phyloP scores from a whole-genome alignment of 92 coral and sea anemone species.

The Actinostola sp. region DNA sequence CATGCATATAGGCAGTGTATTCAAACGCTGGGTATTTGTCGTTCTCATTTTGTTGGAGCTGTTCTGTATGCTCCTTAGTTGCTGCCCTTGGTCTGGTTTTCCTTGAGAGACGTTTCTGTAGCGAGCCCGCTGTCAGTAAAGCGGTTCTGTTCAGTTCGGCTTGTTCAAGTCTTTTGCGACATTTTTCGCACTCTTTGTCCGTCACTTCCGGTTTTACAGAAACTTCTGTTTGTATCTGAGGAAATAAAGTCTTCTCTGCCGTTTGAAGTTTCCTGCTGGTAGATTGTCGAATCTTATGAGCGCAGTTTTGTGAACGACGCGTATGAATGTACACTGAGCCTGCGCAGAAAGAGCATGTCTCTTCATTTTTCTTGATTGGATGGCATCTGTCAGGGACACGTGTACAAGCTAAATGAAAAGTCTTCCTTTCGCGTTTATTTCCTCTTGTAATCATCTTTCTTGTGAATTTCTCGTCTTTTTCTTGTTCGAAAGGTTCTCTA shows the following conservation, averaged over 20 bases:
- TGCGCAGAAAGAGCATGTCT: conserved; percentile 32
- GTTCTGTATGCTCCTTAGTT: conserved; percentile 2
- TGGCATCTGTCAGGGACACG: conserved; percentile 3
- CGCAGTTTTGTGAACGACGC: conserved; percentile 1
- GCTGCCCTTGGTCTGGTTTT: conserved; percentile 15
- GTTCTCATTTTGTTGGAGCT: neutral
- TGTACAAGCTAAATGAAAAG: conserved; percentile 47
- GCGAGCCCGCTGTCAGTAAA: conserved; percentile 1
- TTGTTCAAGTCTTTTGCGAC: conserved; percentile 28
- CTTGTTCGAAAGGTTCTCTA: conserved; percentile 7
- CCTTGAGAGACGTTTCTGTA: neutral
- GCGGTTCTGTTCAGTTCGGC: conserved; percentile 10
- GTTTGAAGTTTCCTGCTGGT: neutral
- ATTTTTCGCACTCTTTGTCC: conserved; percentile 15
- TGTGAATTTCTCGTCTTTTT: neutral
- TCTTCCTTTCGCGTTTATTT: neutral
- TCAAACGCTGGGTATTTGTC: conserved; percentile 31
- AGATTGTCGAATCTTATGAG: neutral
- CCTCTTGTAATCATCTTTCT: neutral
- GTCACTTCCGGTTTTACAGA: neutral
- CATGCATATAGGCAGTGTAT: conserved; percentile 50
- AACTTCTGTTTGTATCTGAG: conserved; percentile 9
- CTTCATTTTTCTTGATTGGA: conserved; percentile 1
- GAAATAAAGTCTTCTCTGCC: conserved; percentile 10
- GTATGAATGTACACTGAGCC: conserved; percentile 14